Evolutionary conservation across 2,113 vertebrate species (phyloP).

Genomic region (Paradisaea rubra): DNA sequence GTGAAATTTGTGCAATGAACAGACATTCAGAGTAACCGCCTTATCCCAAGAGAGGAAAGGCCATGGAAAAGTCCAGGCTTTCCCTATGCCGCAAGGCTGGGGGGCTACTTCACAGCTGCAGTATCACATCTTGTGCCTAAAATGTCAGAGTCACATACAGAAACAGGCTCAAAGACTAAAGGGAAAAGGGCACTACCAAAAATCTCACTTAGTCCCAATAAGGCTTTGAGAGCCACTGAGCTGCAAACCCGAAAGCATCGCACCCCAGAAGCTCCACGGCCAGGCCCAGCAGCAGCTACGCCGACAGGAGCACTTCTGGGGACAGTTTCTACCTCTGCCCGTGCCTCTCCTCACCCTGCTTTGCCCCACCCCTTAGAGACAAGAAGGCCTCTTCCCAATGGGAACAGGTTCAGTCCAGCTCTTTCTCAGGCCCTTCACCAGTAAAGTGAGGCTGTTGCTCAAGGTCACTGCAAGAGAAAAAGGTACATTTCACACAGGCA

Average conservation of each 20-base stretch:
- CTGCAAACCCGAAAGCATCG: neutral
- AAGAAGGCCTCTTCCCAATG: neutral
- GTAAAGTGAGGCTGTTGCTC: neutral
- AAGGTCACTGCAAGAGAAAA: neutral
- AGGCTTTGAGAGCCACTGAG: neutral
- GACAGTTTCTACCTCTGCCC: neutral
- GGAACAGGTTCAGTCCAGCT: neutral
- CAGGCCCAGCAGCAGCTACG: accelerated
- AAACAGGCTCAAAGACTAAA: neutral
- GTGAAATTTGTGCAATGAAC: neutral
- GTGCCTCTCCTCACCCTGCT: accelerated
- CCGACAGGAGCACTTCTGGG: accelerated
- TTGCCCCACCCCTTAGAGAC: neutral
- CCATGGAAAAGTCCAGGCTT: neutral
- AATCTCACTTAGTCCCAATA: neutral
- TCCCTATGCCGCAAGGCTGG: neutral
- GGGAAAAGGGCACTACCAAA: neutral
- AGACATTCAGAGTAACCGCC: neutral
- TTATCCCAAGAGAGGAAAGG: neutral
- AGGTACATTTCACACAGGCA: neutral
- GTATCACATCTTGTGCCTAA: neutral
- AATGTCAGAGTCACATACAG: neutral
- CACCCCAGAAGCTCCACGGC: no score
- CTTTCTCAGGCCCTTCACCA: neutral
- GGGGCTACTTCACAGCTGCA: neutral